Base-by-base conservation (phyloP, 2,888 invertebrate genomes). In the Tuta absoluta region DNA sequence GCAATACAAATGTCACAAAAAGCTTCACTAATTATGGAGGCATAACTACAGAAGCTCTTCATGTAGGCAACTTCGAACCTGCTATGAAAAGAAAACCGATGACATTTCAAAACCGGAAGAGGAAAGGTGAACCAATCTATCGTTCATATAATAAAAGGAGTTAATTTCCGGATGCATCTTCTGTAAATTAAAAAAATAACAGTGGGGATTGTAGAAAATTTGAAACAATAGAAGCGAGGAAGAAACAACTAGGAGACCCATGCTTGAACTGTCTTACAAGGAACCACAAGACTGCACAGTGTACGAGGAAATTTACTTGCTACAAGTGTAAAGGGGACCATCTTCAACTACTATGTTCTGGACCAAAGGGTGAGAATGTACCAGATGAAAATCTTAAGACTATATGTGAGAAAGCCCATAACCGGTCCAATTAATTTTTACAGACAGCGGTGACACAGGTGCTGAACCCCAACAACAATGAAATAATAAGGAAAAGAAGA, bases 381-480 rank as follows among this genome's bases (percentile, higher is more conserved):
- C 19, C 51, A 19, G 51, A 10, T n/a, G 19, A 51, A 19, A 10
- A 19, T 5, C 19, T n/a, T 51, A 19, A 51, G 51, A 51, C 51
- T n/a, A 19, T 51, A 2, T 51, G 51, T 19, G 5, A 51, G 17
- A 17, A 5, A 51, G 11, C 51, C 4, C 33, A 33, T 33, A 33
- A 33, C 33, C 2, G 33, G 11, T 56, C 24, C 10, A 56, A 48
- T n/a, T 48, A 28, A 56, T 56, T 23, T 56, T 56, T 56, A n/a
- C 58, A 58, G 58, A 60, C 60, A 14, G 60, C 60, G 23, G 41
- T 24, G n/a, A 41, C 12, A 21, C 41, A 24, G 23, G 14, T 60
- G 12, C 1, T 10, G 23, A 45, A 38, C 12, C 59, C 41, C 10
- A 41, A 14, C n/a, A 45, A 24, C 2, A 60, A 45, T n/a, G 1